A percentile compares a stretch with the other conserved stretches of the same genome.
phyloP scores from a whole-genome alignment of 1,140 invertebrate genomes.

The Armadillidium nasatum region DNA sequence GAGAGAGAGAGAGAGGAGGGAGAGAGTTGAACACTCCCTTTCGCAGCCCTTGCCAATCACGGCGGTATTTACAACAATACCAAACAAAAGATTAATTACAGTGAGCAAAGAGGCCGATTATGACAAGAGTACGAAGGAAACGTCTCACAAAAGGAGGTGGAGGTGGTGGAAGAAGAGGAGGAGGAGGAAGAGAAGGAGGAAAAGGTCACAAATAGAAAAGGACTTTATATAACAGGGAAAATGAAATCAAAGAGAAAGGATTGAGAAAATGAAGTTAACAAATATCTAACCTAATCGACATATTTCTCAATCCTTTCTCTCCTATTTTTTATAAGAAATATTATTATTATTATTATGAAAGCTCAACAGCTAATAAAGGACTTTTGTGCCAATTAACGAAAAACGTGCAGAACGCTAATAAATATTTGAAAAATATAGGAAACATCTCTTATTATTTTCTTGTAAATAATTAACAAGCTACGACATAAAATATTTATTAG shows the following conservation, averaged over 20 bases:
- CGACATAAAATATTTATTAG: background rate
- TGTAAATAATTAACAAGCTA: background rate
- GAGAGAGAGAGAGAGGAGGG: background rate
- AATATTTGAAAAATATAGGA: conserved; percentile 31
- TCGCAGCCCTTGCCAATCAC: background rate
- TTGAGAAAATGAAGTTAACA: background rate
- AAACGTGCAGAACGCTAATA: conserved; percentile 30
- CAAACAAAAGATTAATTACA: conserved; percentile 9
- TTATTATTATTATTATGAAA: too few species aligned
- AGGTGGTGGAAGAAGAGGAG: background rate
- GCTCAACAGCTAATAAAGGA: conserved; percentile 12
- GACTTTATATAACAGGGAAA: background rate
- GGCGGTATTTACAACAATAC: conserved; percentile 9
- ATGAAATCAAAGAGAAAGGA: background rate
- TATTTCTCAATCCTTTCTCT: background rate
- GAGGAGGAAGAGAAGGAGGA: background rate
- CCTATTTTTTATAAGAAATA: background rate
- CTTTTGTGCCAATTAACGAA: conserved; percentile 17
- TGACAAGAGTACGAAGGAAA: too few species aligned
- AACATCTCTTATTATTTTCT: background rate
- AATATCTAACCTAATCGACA: background rate
- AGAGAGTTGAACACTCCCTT: background rate
- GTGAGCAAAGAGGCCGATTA: background rate
- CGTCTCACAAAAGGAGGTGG: background rate
- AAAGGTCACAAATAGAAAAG: too few species aligned